These are phyloP conservation scores for Scaptomyza parva DNA, from an alignment of 2,888 invertebrate genomes.

Conservation along the genomic window DNA sequence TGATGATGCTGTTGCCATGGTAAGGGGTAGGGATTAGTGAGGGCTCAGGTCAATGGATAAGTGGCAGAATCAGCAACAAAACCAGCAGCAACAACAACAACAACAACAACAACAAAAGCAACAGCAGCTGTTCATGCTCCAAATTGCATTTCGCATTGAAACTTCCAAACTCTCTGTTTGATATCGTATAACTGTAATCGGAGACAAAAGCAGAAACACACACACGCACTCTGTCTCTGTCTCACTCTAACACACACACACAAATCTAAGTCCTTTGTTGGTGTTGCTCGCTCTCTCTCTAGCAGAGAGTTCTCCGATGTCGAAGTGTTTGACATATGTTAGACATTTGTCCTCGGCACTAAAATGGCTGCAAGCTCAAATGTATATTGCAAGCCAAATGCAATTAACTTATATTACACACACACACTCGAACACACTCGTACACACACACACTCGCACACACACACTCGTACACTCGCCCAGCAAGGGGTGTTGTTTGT, in stretches of 20 bases:
- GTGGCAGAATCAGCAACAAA: slow-evolving; percentile 29
- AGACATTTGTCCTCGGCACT: slow-evolving; percentile 43
- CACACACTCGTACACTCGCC: neutral
- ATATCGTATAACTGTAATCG: slow-evolving; percentile 34
- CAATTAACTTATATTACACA: slow-evolving; percentile 57
- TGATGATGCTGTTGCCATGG: neutral
- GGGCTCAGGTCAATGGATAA: neutral
- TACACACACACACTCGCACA: neutral
- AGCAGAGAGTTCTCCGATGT: too few relatives aligned
- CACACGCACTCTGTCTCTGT: neutral
- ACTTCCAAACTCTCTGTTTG: slow-evolving; percentile 42
- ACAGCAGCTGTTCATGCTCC: slow-evolving; percentile 57
- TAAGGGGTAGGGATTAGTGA: too few relatives aligned
- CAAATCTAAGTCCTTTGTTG: neutral
- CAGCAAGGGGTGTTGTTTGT: neutral
- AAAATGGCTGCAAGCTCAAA: slow-evolving; percentile 26
- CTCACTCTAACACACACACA: neutral
- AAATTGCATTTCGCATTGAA: slow-evolving; percentile 44
- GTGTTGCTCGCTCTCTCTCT: neutral
- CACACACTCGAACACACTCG: neutral
- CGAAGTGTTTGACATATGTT: slow-evolving; percentile 57
- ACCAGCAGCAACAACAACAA: slow-evolving; percentile 21
- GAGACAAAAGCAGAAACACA: slow-evolving; percentile 10
- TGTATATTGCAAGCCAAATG: slow-evolving; percentile 41
- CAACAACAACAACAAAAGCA: slow-evolving; percentile 25